A percentile compares a stretch with the other conserved stretches of the same genome.
Evolutionary conservation across 2,113 vertebrate species (phyloP).

Genomic region (Hemiprocne comata): DNA sequence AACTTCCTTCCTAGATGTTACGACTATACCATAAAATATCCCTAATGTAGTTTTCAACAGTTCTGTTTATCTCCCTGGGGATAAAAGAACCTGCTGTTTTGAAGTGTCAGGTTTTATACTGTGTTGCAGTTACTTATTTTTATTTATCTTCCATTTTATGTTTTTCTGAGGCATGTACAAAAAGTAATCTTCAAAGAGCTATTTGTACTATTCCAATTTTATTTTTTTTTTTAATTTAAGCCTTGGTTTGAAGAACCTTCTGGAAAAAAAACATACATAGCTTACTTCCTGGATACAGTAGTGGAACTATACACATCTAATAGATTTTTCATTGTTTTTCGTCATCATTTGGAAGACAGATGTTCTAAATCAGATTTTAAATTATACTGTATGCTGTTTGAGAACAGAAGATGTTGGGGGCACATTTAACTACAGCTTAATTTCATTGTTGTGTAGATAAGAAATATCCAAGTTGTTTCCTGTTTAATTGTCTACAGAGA

Average conservation of each 20-base stretch:
- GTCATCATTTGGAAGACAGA: neutral
- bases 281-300: neutral
- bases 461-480: neutral
- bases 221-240: conserved; percentile 65
- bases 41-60: conserved; percentile 70
- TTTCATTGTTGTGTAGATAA: neutral
- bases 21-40: conserved; percentile 67
- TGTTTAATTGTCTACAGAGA: neutral
- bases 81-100: conserved; percentile 69
- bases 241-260: conserved; percentile 56
- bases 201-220: conserved; percentile 60
- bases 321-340: neutral
- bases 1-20: conserved; percentile 60
- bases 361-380: neutral
- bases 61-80: conserved; percentile 72
- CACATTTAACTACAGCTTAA: neutral
- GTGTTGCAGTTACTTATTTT: conserved; percentile 64
- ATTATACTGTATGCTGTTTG: neutral
- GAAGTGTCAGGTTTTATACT: conserved; percentile 76
- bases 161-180: conserved; percentile 66
- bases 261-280: neutral
- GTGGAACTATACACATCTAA: neutral
- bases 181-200: conserved; percentile 73
- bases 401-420: neutral
- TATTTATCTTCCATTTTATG: conserved; percentile 72